Evolutionary conservation across 1,140 invertebrate genomes (phyloP), one percentile per base, ranked within the genome.

Genomic region (Trichomalopsis sarcophagae): DNA sequence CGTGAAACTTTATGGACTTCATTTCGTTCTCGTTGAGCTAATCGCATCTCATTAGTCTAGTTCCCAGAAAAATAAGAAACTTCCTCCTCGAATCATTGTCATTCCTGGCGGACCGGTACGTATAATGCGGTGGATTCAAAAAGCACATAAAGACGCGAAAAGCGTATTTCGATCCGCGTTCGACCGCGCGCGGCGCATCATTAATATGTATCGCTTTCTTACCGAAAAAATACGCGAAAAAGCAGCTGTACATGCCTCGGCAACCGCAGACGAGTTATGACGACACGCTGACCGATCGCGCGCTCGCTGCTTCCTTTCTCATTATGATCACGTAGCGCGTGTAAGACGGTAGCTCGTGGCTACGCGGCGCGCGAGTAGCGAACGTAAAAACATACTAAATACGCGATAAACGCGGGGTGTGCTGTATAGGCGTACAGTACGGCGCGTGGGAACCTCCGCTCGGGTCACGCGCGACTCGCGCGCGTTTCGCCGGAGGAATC

Each of bases 401-500:
- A 86, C 86, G 83, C 84, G 87, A 87, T 81, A 86, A 84, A 86
- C 86, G 69, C 86, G 86, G 36, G 82, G 86, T 85, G 87, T 88
- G 88, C 87, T 86, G 87, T 88, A 87, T 85, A 84, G 86, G 6
- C 74, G 7, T 7, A 3, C 79, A 87, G 68, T 87, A 27, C 27
- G 79, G 86, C 87, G 88, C 89, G 90, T 90, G 90, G 89, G 89
- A 90, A 90, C 89, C 88, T 27, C 76, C 33, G 84, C 86, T 84
- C 88, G 88, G 87, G 88, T 89, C 89, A 89, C 88, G 89, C 89
- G 86, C 84, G 87, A 87, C 87, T 89, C 88, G 88, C 89, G 89
- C 88, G 88, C 87, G 73, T 36, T 75, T 21, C 75, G 75, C 23
- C 23, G 17, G 44, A 23, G 87, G 89, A 90, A 91, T 91, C 88